These are phyloP conservation scores for Nomia melanderi DNA, from an alignment of 1,140 invertebrate genomes.

Conservation along the genomic window DNA sequence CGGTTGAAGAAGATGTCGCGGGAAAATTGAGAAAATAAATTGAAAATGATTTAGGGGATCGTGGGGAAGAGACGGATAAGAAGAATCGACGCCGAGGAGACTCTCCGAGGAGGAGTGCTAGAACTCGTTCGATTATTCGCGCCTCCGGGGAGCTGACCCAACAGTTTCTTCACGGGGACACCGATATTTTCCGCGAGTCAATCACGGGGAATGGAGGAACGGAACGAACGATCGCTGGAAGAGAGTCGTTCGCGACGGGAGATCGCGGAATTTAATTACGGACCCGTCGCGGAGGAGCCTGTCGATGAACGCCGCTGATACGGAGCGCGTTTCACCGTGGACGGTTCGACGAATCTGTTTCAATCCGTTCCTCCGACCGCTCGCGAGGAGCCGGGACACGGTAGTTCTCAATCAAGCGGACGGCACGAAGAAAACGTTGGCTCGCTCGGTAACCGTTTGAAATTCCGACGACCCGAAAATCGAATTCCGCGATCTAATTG, in stretches of 20 bases:
- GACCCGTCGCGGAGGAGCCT: neutral
- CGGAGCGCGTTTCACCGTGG: neutral
- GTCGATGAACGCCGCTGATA: constrained; percentile 1
- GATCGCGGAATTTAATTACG: constrained; percentile 58
- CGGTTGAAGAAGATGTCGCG: neutral
- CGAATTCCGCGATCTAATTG: neutral
- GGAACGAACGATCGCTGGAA: neutral
- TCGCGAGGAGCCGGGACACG: neutral
- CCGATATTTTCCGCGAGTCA: constrained; percentile 65
- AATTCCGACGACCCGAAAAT: no score
- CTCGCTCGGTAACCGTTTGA: no score
- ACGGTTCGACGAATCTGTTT: constrained; percentile 9
- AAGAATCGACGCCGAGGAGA: constrained; percentile 52
- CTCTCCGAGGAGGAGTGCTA: constrained; percentile 42
- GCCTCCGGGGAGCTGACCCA: constrained; percentile 69
- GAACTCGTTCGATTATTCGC: neutral
- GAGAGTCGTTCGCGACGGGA: neutral
- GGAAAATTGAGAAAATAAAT: constrained; percentile 53
- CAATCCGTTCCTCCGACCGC: neutral
- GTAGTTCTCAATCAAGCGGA: neutral
- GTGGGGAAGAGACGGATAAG: constrained; percentile 53
- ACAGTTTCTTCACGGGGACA: constrained; percentile 71
- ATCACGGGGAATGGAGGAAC: neutral
- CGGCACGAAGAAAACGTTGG: neutral
- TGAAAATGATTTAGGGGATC: constrained; percentile 59